Evolutionary conservation across 2,113 vertebrate species (phyloP).

Genomic region (Arenaria interpres): DNA sequence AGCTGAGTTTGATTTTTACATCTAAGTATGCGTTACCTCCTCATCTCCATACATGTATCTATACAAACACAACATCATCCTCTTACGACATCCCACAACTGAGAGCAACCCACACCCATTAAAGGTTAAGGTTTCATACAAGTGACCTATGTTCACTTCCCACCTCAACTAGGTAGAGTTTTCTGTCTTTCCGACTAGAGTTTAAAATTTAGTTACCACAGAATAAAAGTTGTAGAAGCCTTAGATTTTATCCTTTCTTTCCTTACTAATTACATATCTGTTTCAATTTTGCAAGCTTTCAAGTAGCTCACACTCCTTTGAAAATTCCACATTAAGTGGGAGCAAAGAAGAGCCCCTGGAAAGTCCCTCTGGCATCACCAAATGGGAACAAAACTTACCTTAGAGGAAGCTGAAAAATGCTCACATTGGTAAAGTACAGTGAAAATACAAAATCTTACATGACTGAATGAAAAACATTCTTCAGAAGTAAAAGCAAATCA

Average conservation of each 20-base stretch:
- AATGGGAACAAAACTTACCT: neutral
- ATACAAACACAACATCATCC: neutral
- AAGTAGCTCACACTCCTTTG: neutral
- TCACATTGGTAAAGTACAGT: neutral
- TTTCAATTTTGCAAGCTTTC: neutral
- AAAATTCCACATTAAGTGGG: neutral
- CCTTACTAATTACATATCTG: neutral
- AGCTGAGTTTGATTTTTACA: neutral
- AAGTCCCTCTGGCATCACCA: neutral
- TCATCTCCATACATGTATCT: neutral
- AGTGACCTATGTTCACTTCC: neutral
- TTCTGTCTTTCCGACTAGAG: neutral
- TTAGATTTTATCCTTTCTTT: neutral
- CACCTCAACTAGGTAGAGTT: neutral
- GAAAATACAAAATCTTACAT: neutral
- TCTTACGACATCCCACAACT: neutral
- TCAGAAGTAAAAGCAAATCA: neutral
- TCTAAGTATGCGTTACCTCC: neutral
- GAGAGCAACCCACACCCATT: neutral
- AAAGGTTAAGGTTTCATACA: neutral
- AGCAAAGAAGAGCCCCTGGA: neutral
- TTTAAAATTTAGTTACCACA: neutral
- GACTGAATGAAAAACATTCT: accelerated
- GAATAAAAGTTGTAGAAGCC: neutral
- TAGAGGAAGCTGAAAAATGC: neutral